These are phyloP conservation scores for Lontra canadensis DNA, from an alignment of 2,113 vertebrate species.

Conservation along the genomic window DNA sequence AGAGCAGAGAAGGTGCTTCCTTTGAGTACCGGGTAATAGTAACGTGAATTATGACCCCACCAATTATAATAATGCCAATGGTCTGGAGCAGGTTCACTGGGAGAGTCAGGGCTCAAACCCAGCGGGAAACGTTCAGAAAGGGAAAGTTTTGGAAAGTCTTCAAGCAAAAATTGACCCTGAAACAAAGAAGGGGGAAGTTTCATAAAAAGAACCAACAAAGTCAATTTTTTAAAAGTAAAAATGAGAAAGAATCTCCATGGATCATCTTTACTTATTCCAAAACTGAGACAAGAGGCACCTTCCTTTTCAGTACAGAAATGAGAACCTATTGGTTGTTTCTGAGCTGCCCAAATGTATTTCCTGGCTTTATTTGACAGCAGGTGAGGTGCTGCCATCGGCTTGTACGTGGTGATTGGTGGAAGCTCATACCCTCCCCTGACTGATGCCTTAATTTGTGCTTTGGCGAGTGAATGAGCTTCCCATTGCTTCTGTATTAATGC, in stretches of 20 bases:
- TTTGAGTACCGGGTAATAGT: not conserved
- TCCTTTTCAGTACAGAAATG: not conserved
- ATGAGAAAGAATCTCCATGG: not conserved
- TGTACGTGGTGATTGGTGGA: not conserved
- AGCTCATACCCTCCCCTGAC: not conserved
- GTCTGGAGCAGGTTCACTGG: slow-evolving; percentile 5
- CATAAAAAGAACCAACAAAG: slow-evolving; percentile 46
- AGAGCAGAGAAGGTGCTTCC: not conserved
- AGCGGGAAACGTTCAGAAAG: slow-evolving; percentile 48
- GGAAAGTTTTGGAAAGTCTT: slow-evolving; percentile 58
- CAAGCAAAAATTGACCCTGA: slow-evolving; percentile 21
- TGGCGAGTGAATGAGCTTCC: not conserved
- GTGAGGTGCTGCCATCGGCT: not conserved
- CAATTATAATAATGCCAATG: not conserved
- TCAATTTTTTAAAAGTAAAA: slow-evolving; percentile 34
- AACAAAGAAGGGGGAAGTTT: slow-evolving; percentile 29
- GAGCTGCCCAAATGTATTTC: not conserved
- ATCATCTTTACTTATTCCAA: slow-evolving; percentile 31
- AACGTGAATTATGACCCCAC: not conserved
- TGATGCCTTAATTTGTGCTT: not conserved
- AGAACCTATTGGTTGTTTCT: not conserved
- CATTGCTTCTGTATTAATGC: not conserved
- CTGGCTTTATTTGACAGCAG: not conserved
- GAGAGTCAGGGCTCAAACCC: slow-evolving; percentile 11
- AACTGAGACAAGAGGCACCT: not conserved